Percentiles rank a stretch among this genome's conserved stretches.
Conservation (phyloP, 2,888 invertebrate species). For the Aspidapion aeneum region DNA sequence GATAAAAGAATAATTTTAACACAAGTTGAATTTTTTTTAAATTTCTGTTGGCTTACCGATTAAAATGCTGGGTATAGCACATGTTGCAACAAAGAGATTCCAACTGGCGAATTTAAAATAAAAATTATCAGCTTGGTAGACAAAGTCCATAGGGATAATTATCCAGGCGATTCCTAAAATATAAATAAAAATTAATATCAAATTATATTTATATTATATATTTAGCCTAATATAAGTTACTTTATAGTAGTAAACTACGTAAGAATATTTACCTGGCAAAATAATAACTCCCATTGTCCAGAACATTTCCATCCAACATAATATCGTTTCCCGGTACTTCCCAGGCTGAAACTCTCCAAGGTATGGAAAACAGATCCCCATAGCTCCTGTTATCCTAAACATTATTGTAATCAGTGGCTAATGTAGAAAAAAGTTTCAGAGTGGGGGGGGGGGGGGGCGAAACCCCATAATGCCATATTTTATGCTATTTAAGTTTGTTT, state of each 20-base stretch:
- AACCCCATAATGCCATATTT: too few relatives aligned
- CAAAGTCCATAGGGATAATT: constrained; percentile 67
- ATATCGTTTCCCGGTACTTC: constrained; percentile 73
- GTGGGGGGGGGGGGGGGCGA: too few relatives aligned
- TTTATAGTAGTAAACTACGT: too few relatives aligned
- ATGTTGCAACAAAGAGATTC: constrained; percentile 77
- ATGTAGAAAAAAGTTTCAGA: too few relatives aligned
- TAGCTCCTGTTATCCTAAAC: constrained; percentile 77
- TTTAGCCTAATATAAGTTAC: neutral
- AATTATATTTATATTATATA: constrained; percentile 27
- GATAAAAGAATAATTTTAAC: too few relatives aligned
- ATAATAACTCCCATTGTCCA: constrained; percentile 77
- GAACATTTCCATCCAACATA: constrained; percentile 84
- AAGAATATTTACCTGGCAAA: constrained; percentile 66
- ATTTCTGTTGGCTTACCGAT: too few relatives aligned
- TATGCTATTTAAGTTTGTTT: too few relatives aligned
- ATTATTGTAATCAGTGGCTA: too few relatives aligned
- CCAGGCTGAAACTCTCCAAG: constrained; percentile 79
- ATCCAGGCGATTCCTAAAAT: constrained; percentile 73
- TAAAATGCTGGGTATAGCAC: constrained; percentile 66
- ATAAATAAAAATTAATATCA: constrained; percentile 1
- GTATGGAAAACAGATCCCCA: constrained; percentile 81
- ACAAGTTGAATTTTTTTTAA: too few relatives aligned
- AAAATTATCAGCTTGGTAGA: constrained; percentile 52
- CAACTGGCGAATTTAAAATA: constrained; percentile 71